Evolutionary conservation across 2,113 vertebrate genomes (phyloP).

Genomic region (Poicephalus gulielmi): DNA sequence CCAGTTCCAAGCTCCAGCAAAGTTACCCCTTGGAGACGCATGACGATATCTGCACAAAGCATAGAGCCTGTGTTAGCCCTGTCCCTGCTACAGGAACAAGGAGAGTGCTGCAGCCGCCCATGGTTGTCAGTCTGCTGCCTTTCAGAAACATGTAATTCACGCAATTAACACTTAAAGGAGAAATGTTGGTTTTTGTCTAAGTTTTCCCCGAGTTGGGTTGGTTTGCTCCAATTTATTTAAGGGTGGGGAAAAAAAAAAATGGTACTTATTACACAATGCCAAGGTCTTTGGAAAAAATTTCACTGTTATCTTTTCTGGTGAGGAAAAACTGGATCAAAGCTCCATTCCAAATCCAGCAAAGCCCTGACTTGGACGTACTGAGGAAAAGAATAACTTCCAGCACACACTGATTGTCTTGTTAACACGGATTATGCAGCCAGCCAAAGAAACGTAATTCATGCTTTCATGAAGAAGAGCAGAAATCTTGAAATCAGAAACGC

Average conservation of each 20-base stretch:
- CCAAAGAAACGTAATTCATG: constrained; percentile 70
- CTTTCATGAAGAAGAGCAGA: constrained; percentile 54
- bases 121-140: background rate
- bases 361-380: constrained; percentile 33
- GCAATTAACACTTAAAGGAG: background rate
- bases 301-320: constrained; percentile 58
- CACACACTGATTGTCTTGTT: constrained; percentile 76
- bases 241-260: background rate
- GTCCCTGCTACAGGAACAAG: accelerated
- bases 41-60: background rate
- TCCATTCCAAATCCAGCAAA: constrained; percentile 58
- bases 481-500: constrained; percentile 56
- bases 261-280: constrained; percentile 66
- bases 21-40: background rate
- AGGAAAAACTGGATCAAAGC: constrained; percentile 56
- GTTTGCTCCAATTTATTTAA: constrained; percentile 47
- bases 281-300: constrained; percentile 58
- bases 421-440: constrained; percentile 73
- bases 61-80: background rate
- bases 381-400: constrained; percentile 70
- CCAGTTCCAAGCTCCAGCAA: background rate
- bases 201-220: background rate
- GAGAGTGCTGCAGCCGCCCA: background rate
- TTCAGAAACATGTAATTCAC: background rate
- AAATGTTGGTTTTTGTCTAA: background rate